phyloP scores from a whole-genome alignment of 2,797 vertebrate species.

The Nasua narica region DNA sequence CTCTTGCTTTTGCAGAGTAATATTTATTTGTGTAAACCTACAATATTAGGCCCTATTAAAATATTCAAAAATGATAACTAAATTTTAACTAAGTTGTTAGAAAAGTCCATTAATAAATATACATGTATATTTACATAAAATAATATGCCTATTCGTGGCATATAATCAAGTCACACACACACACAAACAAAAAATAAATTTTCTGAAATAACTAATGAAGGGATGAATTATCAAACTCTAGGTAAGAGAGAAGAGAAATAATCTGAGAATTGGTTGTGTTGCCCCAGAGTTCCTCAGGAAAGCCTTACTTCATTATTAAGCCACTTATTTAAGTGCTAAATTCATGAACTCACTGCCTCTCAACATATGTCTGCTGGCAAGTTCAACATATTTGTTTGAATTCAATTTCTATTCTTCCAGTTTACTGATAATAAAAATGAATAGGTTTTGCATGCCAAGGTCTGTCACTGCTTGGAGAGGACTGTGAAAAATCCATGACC shows the following conservation, averaged over 20 bases:
- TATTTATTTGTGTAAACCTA: not conserved
- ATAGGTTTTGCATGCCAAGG: conserved; percentile 35
- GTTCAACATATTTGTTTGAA: conserved; percentile 14
- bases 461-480: not conserved
- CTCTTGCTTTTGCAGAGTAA: not conserved
- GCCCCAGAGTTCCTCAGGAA: not conserved
- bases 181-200: not conserved
- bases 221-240: not conserved
- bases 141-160: not conserved
- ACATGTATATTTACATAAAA: not conserved
- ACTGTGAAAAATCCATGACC: conserved; percentile 1
- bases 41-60: not conserved
- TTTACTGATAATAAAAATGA: conserved; percentile 43
- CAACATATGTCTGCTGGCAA: not conserved
- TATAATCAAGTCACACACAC: not conserved
- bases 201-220: not conserved
- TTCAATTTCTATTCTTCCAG: conserved; percentile 41
- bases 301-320: not conserved
- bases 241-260: not conserved
- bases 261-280: not conserved
- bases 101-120: not conserved
- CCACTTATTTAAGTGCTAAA: conserved; percentile 11
- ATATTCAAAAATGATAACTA: not conserved
- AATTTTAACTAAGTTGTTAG: not conserved
- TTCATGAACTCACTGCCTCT: not conserved